These are phyloP conservation scores for Tachycineta bicolor DNA, from an alignment of 2,113 vertebrate genomes.

Conservation along the genomic window DNA sequence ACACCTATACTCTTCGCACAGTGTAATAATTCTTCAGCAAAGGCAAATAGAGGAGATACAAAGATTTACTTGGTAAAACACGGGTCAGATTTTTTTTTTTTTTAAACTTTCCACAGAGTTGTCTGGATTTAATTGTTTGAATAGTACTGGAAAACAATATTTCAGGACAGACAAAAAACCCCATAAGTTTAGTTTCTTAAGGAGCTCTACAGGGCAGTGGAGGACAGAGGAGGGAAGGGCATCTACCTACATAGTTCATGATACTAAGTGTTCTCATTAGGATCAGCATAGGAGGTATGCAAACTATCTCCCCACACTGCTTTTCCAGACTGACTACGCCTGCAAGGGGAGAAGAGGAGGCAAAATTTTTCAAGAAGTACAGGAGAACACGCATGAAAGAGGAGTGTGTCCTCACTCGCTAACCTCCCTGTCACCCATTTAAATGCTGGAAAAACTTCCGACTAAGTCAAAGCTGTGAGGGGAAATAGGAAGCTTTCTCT, in stretches of 20 bases:
- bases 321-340: not conserved
- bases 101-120: not conserved
- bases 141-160: not conserved
- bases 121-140: not conserved
- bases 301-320: not conserved
- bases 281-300: not conserved
- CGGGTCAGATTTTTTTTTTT: not conserved
- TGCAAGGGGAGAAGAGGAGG: not conserved
- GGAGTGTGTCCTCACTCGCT: not conserved
- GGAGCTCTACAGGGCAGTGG: not conserved
- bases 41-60: constrained; percentile 27
- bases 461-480: not conserved
- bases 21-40: constrained; percentile 44
- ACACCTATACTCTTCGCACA: constrained; percentile 26
- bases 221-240: not conserved
- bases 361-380: not conserved
- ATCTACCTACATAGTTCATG: not conserved
- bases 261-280: not conserved
- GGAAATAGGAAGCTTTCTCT: not conserved
- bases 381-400: not conserved
- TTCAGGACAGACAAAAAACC: not conserved
- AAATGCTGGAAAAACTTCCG: not conserved
- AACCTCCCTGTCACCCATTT: not conserved
- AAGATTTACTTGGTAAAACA: constrained; percentile 22
- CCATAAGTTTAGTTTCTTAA: not conserved